Evolutionary conservation across 2,797 vertebrate genomes (phyloP).

Genomic region (Carcharodon carcharias): DNA sequence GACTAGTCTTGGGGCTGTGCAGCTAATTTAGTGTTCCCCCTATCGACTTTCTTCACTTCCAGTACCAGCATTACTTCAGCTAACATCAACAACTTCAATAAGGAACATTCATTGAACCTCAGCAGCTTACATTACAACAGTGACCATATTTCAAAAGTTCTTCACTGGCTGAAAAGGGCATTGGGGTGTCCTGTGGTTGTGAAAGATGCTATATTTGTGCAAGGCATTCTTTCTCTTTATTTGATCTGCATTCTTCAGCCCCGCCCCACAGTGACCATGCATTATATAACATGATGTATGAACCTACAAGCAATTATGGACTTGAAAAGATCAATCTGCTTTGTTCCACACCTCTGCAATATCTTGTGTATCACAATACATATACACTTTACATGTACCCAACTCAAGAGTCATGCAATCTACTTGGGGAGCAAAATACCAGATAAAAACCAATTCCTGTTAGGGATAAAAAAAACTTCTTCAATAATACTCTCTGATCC

Average conservation of each 20-base stretch:
- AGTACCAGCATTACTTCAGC: background rate
- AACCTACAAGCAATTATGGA: background rate
- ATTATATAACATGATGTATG: background rate
- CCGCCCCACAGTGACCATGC: background rate
- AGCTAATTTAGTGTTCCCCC: background rate
- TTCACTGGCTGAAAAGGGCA: background rate
- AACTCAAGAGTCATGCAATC: background rate
- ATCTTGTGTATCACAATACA: background rate
- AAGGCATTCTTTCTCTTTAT: background rate
- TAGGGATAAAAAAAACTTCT: background rate
- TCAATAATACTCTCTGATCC: background rate
- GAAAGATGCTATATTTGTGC: background rate
- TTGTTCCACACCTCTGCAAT: background rate
- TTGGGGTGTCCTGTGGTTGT: background rate
- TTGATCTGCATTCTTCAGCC: background rate
- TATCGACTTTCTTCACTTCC: background rate
- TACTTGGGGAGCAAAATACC: background rate
- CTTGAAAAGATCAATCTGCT: background rate
- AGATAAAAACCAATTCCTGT: background rate
- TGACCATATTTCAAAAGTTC: background rate
- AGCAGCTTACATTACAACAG: background rate
- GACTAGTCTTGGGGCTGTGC: background rate
- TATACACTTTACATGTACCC: background rate
- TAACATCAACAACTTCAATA: background rate
- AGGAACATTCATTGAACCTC: background rate